These are phyloP conservation scores for Perodicticus potto DNA, from an alignment of 2,797 vertebrate species.

Conservation along the genomic window DNA sequence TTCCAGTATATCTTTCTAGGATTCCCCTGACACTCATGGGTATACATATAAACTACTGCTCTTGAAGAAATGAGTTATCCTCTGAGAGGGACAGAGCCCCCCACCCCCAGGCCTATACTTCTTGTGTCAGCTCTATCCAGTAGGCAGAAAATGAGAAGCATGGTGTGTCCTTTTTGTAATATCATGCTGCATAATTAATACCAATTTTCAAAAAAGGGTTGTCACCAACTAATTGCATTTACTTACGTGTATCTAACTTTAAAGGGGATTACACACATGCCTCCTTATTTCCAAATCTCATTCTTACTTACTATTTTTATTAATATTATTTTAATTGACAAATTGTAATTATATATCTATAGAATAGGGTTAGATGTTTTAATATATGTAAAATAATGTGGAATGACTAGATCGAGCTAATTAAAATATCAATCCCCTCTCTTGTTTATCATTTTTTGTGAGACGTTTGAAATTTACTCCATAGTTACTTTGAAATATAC, in stretches of 20 bases:
- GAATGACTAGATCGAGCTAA: background rate
- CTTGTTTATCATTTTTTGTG: background rate
- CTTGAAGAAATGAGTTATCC: background rate
- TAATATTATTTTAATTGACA: background rate
- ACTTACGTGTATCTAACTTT: background rate
- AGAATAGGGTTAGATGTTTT: background rate
- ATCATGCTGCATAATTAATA: background rate
- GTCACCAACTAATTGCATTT: background rate
- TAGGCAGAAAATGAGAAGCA: background rate
- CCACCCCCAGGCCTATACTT: background rate
- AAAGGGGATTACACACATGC: background rate
- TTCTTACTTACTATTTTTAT: background rate
- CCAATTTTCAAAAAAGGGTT: background rate
- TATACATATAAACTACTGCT: background rate
- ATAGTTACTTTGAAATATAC: background rate
- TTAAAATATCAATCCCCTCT: background rate
- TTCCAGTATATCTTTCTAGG: background rate
- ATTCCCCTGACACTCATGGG: background rate
- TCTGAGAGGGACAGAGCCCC: background rate
- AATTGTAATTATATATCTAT: background rate
- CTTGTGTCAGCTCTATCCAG: background rate
- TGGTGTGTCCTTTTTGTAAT: background rate
- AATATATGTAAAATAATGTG: background rate
- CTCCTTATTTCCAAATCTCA: background rate
- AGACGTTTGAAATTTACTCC: background rate